Base-by-base conservation (phyloP, 2,888 invertebrate genomes). In the Ichneumoninae sp. region DNA sequence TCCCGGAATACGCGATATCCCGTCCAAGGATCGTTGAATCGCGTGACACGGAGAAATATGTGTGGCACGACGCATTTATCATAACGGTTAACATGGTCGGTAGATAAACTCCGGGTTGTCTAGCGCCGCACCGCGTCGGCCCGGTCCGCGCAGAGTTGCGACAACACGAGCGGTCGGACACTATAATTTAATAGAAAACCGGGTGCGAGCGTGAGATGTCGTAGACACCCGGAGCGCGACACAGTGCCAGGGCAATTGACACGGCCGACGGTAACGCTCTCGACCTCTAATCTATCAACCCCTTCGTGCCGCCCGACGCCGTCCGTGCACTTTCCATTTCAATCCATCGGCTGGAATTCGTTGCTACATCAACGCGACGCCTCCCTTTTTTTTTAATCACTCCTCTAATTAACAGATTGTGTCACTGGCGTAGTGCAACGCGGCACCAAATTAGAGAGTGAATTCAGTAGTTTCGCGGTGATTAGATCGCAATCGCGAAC, bases 401-500 rank as follows among this genome's bases (percentile, higher is more conserved):
- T 65, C n/a, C 33, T 68, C 26, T 76, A 76, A 80, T 82, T 76
- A 85, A 80, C 72, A 54, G 79, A 76, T 82, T 69, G 71, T 75
- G 52, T 80, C 54, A 54, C 66, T 52, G 22, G 40, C 30, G 52
- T 52, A 66, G 30, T 57, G 36, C 26, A 75, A 54, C 54, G 60
- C 54, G 33, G 68, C 72, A 75, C 71, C 72, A 82, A 82, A 82
- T 85, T 80, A 85, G 77, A 77, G 82, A 82, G 81, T 85, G 82
- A 85, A 85, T 85, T 65, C 76, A 80, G 82, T 66, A 76, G 85
- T 74, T 77, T 82, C 36, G 72, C 72, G 76, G 77, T 80, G 85
- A 82, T 85, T 85, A 85, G 82, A 84, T 82, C 75, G 82, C 71
- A 80, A 85, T 77, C 82, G 69, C 60, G 22, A 75, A 33, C 72